phyloP scores from a whole-genome alignment of 2,797 vertebrate genomes.

The Enteromius trimaculatus region DNA sequence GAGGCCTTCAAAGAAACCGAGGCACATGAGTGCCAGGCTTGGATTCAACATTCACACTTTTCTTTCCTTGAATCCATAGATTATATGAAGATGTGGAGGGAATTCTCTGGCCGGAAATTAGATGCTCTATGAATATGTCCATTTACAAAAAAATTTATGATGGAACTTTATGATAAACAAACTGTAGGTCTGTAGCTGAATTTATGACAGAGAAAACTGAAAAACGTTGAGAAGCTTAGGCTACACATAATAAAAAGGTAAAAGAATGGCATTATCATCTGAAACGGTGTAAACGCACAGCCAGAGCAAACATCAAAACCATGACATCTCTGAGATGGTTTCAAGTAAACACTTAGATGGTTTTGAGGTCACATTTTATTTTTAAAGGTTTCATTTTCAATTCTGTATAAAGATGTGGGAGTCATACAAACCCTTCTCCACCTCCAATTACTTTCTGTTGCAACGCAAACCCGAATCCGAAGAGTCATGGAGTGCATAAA shows the following conservation, averaged over 20 bases:
- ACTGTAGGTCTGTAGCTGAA: neutral
- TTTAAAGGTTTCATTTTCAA: conserved; percentile 14
- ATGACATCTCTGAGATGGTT: conserved; percentile 7
- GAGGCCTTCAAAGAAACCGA: neutral
- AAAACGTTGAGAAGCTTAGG: neutral
- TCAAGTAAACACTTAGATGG: conserved; percentile 21
- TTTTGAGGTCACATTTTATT: conserved; percentile 22
- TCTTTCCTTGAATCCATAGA: neutral
- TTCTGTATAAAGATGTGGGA: conserved; percentile 13
- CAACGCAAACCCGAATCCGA: conserved; percentile 27
- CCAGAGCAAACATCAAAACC: conserved; percentile 19
- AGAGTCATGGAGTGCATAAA: conserved; percentile 13
- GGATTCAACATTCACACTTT: neutral
- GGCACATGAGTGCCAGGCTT: neutral
- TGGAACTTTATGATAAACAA: neutral
- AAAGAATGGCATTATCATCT: neutral
- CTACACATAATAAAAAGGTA: neutral
- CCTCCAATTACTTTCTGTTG: conserved; percentile 14
- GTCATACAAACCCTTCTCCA: conserved; percentile 12
- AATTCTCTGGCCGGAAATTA: neutral
- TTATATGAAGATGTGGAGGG: neutral
- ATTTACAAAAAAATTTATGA: neutral
- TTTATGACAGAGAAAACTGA: neutral
- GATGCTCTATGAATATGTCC: neutral
- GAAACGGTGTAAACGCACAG: conserved; percentile 2